Conservation (phyloP, 2,888 invertebrate genomes). For the Eristalinus aeneus region DNA sequence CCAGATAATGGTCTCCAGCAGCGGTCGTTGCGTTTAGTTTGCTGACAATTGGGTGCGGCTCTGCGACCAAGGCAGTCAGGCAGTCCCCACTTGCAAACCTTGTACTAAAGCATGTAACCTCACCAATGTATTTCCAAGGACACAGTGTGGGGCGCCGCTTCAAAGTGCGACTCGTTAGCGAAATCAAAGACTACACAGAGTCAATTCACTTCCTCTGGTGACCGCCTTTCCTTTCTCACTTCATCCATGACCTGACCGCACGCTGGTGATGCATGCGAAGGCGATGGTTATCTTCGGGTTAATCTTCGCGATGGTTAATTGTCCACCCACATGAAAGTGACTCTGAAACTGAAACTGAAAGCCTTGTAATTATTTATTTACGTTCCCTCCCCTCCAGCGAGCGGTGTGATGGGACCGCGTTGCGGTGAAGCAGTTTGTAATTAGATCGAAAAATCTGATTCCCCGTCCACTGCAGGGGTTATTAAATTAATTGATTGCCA, state of each 20-base stretch:
- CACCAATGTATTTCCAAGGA: neutral
- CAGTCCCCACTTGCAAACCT: neutral
- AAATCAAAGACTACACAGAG: conserved; percentile 36
- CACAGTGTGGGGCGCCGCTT: neutral
- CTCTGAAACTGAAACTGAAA: conserved; percentile 27
- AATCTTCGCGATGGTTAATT: conserved; percentile 23
- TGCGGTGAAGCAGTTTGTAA: conserved; percentile 23
- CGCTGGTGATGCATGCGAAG: neutral
- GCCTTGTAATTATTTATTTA: conserved; percentile 38
- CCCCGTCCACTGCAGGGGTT: conserved; percentile 5
- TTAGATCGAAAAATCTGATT: conserved; percentile 31
- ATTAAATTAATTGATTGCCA: conserved; percentile 31
- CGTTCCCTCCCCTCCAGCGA: neutral
- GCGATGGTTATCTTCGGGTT: conserved; percentile 5
- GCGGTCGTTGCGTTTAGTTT: neutral
- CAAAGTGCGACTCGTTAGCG: conserved; percentile 20
- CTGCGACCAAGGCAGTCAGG: neutral
- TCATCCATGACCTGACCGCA: neutral
- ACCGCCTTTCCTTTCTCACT: neutral
- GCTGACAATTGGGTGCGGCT: conserved; percentile 15
- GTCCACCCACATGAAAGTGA: conserved; percentile 34
- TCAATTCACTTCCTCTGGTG: conserved; percentile 8
- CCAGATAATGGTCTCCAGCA: conserved; percentile 25
- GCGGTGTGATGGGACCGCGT: neutral
- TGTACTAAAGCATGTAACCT: neutral